Evolutionary conservation across 2,797 vertebrate species (phyloP), one percentile per base, ranked within the genome.

Genomic region (Pipistrellus pygmaeus): DNA sequence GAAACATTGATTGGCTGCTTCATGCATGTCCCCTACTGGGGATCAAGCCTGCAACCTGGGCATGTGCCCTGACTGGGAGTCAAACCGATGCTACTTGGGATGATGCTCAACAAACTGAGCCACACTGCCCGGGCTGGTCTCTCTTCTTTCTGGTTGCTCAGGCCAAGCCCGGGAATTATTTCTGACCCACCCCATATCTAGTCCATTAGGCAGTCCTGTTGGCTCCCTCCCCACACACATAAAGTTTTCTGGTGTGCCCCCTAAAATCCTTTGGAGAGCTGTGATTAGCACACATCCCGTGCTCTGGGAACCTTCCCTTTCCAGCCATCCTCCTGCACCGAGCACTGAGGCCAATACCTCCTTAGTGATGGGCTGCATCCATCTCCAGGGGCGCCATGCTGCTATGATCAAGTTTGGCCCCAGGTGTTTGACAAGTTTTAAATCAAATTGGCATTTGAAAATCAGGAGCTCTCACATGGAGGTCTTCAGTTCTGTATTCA

Each of bases 261-360:
- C 51, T 32, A 68, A 73, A 57, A 55, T 23, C 41, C 72, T 90
- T 3, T 10, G 73, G 11, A 38, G 6, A 86, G n/a, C 69, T 25
- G 41, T 18, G 13, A 68, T 25, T 0, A 25, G 38, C 11, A 14
- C 12, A 23, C 0, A 0, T 23, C 66, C 69, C 32, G 9, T 1
- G 2, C 21, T 48, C 30, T 0, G 27, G 46, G 75, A 76, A 73
- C 76, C 27, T 38, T 41, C 46, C 73, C 14, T 30, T 62, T 21
- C 30, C 23, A 23, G 66, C 23, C 81, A 41, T 35, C 51, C 35
- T 48, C 48, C 20, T 35, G 41, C 66, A 53, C 77, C 18, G 13
- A 27, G 71, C 83, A 48, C 11, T 18, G 68, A 82, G 14, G 27
- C n/a, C 41, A 1, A 9, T 20, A 60, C 4, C 21, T 6, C 44